These are phyloP conservation scores for Icerya purchasi DNA, from an alignment of 2,888 invertebrate species.

Conservation along the genomic window DNA sequence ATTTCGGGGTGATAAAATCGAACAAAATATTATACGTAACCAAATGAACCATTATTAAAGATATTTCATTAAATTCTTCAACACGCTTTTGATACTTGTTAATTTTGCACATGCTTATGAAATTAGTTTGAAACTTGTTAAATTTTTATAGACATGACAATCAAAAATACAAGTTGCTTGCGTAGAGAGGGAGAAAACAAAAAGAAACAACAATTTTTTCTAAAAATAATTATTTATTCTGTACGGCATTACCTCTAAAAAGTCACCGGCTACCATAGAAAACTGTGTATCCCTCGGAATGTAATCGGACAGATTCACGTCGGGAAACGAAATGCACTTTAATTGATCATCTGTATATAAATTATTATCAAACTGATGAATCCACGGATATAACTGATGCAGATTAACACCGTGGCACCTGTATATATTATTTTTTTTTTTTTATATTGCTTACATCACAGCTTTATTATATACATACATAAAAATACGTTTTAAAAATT, in stretches of 20 bases:
- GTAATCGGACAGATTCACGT: constrained; percentile 52
- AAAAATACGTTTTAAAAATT: not conserved
- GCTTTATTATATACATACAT: not conserved
- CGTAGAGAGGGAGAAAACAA: no score
- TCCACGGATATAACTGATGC: constrained; percentile 77
- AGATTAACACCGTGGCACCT: constrained; percentile 42
- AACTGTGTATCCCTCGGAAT: constrained; percentile 44
- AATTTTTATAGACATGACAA: no score
- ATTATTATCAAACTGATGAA: constrained; percentile 85
- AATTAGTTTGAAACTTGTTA: no score
- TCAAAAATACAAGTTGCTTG: no score
- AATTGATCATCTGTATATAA: constrained; percentile 60
- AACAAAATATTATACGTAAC: no score
- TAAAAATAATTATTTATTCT: no score
- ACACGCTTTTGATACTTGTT: no score
- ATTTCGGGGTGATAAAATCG: no score
- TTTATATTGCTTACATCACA: not conserved
- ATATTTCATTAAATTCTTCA: no score
- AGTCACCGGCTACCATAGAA: constrained; percentile 94
- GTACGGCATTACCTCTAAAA: constrained; percentile 76
- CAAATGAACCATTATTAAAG: no score
- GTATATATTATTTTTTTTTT: constrained; percentile 12
- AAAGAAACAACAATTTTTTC: no score
- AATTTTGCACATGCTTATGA: no score
- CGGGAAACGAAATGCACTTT: constrained; percentile 59